A percentile compares a stretch with the other conserved stretches of the same genome.
Conservation (phyloP, 2,113 vertebrate genomes). For the Mastomys natalensis region DNA sequence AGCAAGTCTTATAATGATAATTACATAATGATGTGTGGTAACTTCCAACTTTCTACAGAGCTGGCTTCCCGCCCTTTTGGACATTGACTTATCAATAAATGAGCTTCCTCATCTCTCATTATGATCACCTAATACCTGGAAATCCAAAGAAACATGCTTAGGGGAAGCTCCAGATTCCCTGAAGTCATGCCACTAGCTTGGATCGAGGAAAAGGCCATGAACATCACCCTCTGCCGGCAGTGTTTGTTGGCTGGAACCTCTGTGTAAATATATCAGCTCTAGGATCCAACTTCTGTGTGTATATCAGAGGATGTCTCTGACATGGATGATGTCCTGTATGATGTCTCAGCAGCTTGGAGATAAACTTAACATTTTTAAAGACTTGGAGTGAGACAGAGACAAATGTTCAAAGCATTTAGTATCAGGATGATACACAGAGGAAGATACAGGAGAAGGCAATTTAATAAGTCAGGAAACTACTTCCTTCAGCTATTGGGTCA, state of each 20-base stretch:
- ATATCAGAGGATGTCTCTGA: background rate
- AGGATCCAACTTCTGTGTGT: background rate
- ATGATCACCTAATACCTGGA: background rate
- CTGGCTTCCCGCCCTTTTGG: background rate
- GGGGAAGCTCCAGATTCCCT: background rate
- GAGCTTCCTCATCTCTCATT: background rate
- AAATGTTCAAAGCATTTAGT: background rate
- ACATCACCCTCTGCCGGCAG: background rate
- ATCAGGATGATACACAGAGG: background rate
- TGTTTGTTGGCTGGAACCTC: background rate
- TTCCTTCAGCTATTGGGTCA: constrained; percentile 1
- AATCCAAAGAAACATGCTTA: background rate
- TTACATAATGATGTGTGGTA: background rate
- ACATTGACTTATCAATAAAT: background rate
- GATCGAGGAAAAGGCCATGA: background rate
- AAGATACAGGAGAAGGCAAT: background rate
- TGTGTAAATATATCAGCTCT: background rate
- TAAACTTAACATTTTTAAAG: background rate
- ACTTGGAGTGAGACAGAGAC: background rate
- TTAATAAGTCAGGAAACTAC: background rate
- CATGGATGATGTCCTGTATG: background rate
- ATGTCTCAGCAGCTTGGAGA: background rate
- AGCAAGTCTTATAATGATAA: background rate
- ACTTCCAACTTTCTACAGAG: background rate
- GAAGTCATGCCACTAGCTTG: background rate